Conservation (phyloP, 1,140 invertebrate species). For the Drosophila ironensis region DNA sequence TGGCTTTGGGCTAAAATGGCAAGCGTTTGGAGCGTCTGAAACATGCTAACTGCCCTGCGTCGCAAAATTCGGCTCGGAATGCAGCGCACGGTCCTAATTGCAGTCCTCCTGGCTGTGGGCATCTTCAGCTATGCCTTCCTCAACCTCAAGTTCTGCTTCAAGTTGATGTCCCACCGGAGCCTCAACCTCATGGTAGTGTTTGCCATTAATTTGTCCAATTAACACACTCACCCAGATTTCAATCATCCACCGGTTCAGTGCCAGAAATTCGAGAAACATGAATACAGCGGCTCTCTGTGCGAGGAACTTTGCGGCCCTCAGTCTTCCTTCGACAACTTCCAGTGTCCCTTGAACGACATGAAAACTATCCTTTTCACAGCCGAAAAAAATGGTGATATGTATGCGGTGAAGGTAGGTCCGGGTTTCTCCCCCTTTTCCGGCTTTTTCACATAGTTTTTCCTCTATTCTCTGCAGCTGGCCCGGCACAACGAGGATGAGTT, state of each 20-base stretch:
- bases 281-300: conserved; percentile 71
- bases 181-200: conserved; percentile 71
- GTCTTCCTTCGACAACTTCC: conserved; percentile 64
- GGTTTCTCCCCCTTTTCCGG: not conserved
- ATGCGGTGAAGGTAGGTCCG: conserved; percentile 72
- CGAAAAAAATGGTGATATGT: conserved; percentile 71
- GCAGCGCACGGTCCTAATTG: conserved; percentile 69
- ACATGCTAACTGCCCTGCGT: conserved; percentile 68
- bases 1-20: conserved; percentile 12
- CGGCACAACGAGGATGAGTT: conserved; percentile 66
- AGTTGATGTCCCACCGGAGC: conserved; percentile 73
- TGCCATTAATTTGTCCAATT: not conserved
- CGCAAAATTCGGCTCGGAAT: conserved; percentile 70
- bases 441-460: conserved; percentile 15
- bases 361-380: conserved; percentile 73
- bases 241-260: conserved; percentile 42
- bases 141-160: conserved; percentile 76
- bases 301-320: conserved; percentile 65
- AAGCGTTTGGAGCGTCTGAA: conserved; percentile 24
- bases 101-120: conserved; percentile 66
- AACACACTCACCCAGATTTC: not conserved
- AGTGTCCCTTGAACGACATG: conserved; percentile 70
- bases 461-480: conserved; percentile 43
- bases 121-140: conserved; percentile 75
- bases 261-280: conserved; percentile 62